Conservation (phyloP, 2,888 invertebrate species). For the Macrosiphum euphorbiae region DNA sequence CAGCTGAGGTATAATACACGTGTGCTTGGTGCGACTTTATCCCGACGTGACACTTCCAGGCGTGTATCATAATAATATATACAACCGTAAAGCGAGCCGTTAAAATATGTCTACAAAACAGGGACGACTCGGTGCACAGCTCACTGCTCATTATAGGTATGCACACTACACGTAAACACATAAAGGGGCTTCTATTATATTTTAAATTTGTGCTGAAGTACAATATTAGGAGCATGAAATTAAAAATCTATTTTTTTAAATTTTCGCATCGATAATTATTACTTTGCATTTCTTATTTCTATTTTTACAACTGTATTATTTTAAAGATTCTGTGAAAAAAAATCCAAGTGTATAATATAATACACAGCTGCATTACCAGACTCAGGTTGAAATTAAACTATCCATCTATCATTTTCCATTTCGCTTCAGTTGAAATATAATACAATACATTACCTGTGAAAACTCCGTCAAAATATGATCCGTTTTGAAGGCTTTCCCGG, state of each 20-base stretch:
- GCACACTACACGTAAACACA: neutral
- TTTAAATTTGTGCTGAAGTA: neutral
- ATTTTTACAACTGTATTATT: neutral
- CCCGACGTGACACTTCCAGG: slow-evolving; percentile 8
- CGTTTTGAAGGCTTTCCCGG: neutral
- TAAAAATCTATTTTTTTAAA: neutral
- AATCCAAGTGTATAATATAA: neutral
- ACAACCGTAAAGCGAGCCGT: neutral
- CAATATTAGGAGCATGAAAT: too few relatives aligned
- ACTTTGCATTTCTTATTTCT: neutral
- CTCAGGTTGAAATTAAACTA: neutral
- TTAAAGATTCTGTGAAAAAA: neutral
- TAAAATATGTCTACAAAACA: neutral
- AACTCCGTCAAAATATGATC: neutral
- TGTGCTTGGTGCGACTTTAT: neutral
- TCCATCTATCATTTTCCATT: neutral
- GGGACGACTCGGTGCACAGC: neutral
- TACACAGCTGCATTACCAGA: neutral
- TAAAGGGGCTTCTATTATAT: neutral
- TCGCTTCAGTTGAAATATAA: neutral
- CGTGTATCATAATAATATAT: neutral
- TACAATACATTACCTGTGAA: neutral
- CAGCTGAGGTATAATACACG: neutral
- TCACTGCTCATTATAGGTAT: neutral
- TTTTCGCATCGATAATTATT: neutral